Percentiles rank a stretch among this genome's conserved stretches.
These are phyloP conservation scores for Holacanthus passer DNA, from an alignment of 2,113 vertebrate species.

Conservation along the genomic window DNA sequence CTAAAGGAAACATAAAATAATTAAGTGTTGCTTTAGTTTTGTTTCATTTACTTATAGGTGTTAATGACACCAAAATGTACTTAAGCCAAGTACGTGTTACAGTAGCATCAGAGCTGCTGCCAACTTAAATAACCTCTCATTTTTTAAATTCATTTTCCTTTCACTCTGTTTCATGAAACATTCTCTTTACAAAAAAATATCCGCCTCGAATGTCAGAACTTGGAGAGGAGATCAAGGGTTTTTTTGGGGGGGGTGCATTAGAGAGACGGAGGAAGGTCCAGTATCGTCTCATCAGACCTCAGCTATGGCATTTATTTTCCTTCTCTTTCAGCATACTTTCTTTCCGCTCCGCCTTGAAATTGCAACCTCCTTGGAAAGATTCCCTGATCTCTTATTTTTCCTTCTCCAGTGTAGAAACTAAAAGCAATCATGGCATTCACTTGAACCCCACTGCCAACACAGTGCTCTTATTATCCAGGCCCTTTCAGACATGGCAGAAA, in stretches of 20 bases:
- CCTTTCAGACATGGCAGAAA: slow-evolving; percentile 32
- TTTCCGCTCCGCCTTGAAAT: slow-evolving; percentile 59
- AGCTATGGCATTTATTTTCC: slow-evolving; percentile 65
- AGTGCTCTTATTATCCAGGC: slow-evolving; percentile 25
- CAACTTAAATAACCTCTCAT: no score
- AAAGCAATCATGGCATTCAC: slow-evolving; percentile 22
- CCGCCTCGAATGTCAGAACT: slow-evolving; percentile 50
- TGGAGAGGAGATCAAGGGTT: slow-evolving; percentile 55
- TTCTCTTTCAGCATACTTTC: slow-evolving; percentile 56
- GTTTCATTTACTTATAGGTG: background rate
- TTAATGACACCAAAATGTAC: slow-evolving; percentile 1
- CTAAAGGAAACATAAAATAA: background rate
- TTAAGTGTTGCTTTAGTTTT: background rate
- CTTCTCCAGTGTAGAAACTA: slow-evolving; percentile 36
- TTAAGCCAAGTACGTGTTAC: slow-evolving; percentile 25
- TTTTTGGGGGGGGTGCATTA: background rate
- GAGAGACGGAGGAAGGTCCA: slow-evolving; percentile 1
- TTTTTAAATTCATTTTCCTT: background rate
- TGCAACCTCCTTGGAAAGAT: slow-evolving; percentile 57
- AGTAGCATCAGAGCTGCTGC: background rate
- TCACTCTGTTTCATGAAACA: slow-evolving; percentile 41
- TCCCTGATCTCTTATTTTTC: slow-evolving; percentile 47
- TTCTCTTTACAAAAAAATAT: slow-evolving; percentile 35
- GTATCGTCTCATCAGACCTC: slow-evolving; percentile 58
- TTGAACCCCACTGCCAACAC: slow-evolving; percentile 28